A percentile compares a stretch with the other conserved stretches of the same genome.
phyloP scores from a whole-genome alignment of 2,113 vertebrate species.

The Lepus europaeus region DNA sequence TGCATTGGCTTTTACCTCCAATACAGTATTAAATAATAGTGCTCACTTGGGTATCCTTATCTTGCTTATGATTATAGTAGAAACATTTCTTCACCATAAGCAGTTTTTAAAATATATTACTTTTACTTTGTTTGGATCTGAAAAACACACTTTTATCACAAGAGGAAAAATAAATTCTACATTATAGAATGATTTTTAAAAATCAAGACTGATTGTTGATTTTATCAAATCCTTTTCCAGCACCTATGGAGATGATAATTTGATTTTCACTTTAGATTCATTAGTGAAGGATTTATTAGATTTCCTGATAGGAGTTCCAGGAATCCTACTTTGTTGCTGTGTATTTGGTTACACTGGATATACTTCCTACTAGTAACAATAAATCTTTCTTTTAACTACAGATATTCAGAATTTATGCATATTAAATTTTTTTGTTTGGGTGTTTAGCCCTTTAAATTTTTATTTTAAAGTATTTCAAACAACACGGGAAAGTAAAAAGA shows the following conservation, averaged over 20 bases:
- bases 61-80: conserved; percentile 25
- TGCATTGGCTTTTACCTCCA: conserved; percentile 45
- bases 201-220: conserved; percentile 3
- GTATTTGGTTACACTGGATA: conserved; percentile 39
- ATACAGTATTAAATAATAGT: neutral
- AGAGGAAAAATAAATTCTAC: conserved; percentile 9
- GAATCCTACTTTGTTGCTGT: neutral
- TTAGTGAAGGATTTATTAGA: conserved; percentile 50
- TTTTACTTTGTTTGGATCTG: neutral
- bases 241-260: neutral
- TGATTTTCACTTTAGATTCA: conserved; percentile 24
- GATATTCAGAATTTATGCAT: neutral
- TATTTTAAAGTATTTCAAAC: too few species aligned
- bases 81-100: neutral
- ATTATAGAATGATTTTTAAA: conserved; percentile 39
- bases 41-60: neutral
- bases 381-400: conserved; percentile 52
- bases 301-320: conserved; percentile 20
- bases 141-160: conserved; percentile 48
- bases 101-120: neutral
- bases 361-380: conserved; percentile 32
- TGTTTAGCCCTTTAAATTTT: too few species aligned
- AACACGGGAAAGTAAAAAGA: too few species aligned
- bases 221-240: conserved; percentile 42
- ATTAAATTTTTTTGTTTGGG: too few species aligned